These are phyloP conservation scores for Tineola bisselliella DNA, from an alignment of 2,888 invertebrate genomes.

Conservation along the genomic window DNA sequence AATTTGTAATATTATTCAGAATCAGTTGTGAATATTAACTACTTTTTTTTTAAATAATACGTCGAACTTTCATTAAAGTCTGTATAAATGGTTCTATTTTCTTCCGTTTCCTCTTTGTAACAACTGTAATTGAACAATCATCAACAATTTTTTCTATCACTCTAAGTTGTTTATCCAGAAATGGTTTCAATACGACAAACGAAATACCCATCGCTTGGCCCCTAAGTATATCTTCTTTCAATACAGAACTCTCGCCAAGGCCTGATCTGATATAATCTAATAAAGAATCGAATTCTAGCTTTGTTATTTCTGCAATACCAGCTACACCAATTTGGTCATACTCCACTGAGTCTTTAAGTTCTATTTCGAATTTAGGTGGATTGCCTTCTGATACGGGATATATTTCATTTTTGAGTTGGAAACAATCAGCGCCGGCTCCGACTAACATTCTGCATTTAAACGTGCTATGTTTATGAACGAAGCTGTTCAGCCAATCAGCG, in stretches of 20 bases:
- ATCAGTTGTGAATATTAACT: background rate
- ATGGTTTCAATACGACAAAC: slow-evolving; percentile 44
- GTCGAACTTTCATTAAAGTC: slow-evolving; percentile 13
- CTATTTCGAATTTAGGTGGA: slow-evolving; percentile 46
- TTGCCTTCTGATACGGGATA: slow-evolving; percentile 37
- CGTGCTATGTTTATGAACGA: slow-evolving; percentile 38
- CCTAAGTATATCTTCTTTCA: slow-evolving; percentile 40
- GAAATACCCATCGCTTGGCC: slow-evolving; percentile 46
- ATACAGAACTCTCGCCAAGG: background rate
- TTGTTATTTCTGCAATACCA: background rate
- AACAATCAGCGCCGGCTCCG: slow-evolving; percentile 54
- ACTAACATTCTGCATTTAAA: slow-evolving; percentile 50
- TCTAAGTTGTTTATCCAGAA: slow-evolving; percentile 45
- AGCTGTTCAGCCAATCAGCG: slow-evolving; percentile 43
- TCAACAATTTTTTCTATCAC: slow-evolving; percentile 45
- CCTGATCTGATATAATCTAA: background rate
- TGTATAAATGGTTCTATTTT: slow-evolving; percentile 32
- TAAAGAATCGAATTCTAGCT: slow-evolving; percentile 34
- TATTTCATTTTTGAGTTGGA: slow-evolving; percentile 48
- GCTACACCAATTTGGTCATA: slow-evolving; percentile 47
- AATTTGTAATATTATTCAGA: background rate
- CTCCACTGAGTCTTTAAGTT: slow-evolving; percentile 49
- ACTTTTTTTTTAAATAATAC: background rate
- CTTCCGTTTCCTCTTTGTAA: slow-evolving; percentile 37
- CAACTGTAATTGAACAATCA: slow-evolving; percentile 26